Conservation (phyloP, 2,888 invertebrate genomes). For the Heterodera filipjevi region DNA sequence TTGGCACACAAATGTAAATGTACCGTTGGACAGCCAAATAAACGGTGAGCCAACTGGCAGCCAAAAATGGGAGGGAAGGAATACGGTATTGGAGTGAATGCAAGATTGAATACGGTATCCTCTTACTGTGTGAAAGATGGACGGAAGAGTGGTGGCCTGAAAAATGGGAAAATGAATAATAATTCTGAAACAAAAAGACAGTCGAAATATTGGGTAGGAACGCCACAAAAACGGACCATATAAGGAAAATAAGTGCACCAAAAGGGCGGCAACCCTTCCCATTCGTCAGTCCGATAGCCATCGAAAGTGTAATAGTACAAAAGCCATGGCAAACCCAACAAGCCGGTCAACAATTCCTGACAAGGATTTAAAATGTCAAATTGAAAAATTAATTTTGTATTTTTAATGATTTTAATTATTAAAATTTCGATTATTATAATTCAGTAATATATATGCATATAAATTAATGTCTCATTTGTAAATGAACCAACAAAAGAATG, state of each 20-base stretch:
- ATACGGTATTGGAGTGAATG: background rate
- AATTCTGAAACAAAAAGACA: too few relatives aligned
- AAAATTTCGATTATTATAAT: too few relatives aligned
- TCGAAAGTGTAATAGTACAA: conserved; percentile 63
- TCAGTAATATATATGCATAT: too few relatives aligned
- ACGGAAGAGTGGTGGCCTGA: conserved; percentile 72
- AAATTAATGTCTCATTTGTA: too few relatives aligned
- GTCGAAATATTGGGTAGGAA: conserved; percentile 27
- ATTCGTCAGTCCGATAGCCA: conserved; percentile 52
- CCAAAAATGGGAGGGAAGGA: conserved; percentile 61
- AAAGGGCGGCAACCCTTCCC: conserved; percentile 53
- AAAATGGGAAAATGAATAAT: background rate
- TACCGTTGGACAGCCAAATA: conserved; percentile 88
- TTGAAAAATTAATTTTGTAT: background rate
- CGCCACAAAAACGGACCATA: conserved; percentile 75
- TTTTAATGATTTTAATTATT: too few relatives aligned
- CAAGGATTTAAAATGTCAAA: background rate
- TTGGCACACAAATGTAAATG: conserved; percentile 91
- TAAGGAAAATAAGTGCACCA: conserved; percentile 67
- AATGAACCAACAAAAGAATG: background rate
- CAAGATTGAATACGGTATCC: background rate
- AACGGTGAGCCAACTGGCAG: conserved; percentile 89
- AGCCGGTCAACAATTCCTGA: conserved; percentile 52
- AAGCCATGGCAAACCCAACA: conserved; percentile 62
- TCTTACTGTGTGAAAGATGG: conserved; percentile 84